Base-by-base conservation (phyloP, 2,797 vertebrate species). In the Clarias platycephalus region DNA sequence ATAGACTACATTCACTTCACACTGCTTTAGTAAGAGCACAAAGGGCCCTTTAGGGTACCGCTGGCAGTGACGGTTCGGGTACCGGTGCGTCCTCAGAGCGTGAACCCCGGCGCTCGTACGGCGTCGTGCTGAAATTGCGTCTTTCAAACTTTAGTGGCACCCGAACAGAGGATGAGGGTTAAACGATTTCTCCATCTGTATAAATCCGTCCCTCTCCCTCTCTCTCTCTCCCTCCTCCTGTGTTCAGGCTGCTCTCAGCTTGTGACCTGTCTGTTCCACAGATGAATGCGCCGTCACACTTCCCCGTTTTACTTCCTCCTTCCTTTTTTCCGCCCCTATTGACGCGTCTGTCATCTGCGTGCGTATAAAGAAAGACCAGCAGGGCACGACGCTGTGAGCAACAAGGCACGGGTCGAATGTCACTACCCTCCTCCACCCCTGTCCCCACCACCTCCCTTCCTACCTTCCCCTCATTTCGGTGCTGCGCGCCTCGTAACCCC, bases 221-320 rank as follows among this genome's bases (percentile, higher is more conserved):
- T 7, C 24, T 26, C 34, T 80, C 57, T 49, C 49, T 62, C 60
- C 62, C 60, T 28, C 72, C 84, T 58, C 80, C 84, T 22, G 55
- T 28, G 75, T 66, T 37, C 76, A 64, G 58, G 34, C 58, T 24
- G 85, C 82, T 80, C 79, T 85, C 82, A 82, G 86, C 63, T 57
- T 80, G 71, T 57, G 86, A 85, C 84, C 85, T 24, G 84, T 58
- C 74, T 75, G 84, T 68, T 81, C 62, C 82, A 57, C 75, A 85
- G 79, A 86, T 87, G 58, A 85, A 87, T 76, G 84, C 78, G 75
- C 57, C 80, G 82, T 88, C 88, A 89, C 80, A 84, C 81, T 84
- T 74, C 75, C 72, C 72, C 70, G 37, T 72, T 85, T 88, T 85
- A 80, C 85, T 86, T 82, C 83, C 75, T 84, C 22, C 66, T 58